These are phyloP conservation scores for Hycleus cichorii DNA, from an alignment of 1,140 invertebrate genomes.

Conservation along the genomic window DNA sequence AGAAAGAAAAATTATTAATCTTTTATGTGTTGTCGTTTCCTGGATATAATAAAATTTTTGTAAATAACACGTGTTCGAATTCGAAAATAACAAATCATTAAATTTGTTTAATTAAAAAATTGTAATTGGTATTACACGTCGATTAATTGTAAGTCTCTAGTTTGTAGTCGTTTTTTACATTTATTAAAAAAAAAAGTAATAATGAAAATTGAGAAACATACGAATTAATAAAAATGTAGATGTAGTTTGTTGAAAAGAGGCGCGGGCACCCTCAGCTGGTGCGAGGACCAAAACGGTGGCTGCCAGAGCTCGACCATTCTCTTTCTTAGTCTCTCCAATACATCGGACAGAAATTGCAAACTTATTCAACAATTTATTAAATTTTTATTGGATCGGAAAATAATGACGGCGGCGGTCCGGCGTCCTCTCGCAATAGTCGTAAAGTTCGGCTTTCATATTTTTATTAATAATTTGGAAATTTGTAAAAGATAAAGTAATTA, in stretches of 20 bases:
- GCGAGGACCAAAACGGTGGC: conserved; percentile 40
- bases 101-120: conserved; percentile 8
- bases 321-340: conserved; percentile 5
- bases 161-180: conserved; percentile 36
- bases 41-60: background rate
- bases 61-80: conserved; percentile 15
- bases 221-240: conserved; percentile 28
- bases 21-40: conserved; percentile 15
- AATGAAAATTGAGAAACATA: conserved; percentile 1
- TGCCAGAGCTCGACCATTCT: conserved; percentile 37
- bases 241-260: conserved; percentile 32
- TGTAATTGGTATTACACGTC: conserved; percentile 21
- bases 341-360: background rate
- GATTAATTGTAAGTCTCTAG: conserved; percentile 35
- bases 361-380: too few relatives aligned
- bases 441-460: conserved; percentile 4
- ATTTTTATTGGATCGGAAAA: too few relatives aligned
- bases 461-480: background rate
- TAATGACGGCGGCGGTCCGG: conserved; percentile 17
- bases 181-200: conserved; percentile 6
- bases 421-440: conserved; percentile 17
- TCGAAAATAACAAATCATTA: conserved; percentile 12
- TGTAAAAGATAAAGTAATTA: background rate
- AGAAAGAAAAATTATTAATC: background rate
- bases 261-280: conserved; percentile 39